phyloP scores from a whole-genome alignment of 2,797 vertebrate species.

The Neostethus bicornis region DNA sequence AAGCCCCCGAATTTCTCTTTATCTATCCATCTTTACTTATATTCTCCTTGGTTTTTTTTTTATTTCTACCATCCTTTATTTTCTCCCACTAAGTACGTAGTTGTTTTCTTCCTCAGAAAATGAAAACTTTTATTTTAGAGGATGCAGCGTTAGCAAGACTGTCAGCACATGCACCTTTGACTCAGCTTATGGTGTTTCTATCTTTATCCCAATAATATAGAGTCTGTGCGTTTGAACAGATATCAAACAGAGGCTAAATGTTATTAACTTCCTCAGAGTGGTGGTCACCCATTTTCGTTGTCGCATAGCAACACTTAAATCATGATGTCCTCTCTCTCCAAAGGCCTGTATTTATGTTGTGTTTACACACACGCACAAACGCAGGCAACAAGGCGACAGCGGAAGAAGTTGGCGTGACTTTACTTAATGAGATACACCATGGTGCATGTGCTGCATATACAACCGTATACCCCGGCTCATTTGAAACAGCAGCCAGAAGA shows the following conservation, averaged over 20 bases:
- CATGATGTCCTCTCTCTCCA: constrained; percentile 24
- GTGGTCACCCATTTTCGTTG: constrained; percentile 37
- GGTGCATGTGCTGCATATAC: constrained; percentile 33
- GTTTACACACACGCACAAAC: constrained; percentile 12
- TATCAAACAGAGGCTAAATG: constrained; percentile 35
- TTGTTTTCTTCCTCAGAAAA: constrained; percentile 24
- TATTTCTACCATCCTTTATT: constrained; percentile 34
- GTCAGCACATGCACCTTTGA: constrained; percentile 9
- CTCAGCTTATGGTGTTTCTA: constrained; percentile 14
- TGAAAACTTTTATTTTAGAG: constrained; percentile 16
- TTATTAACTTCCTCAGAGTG: constrained; percentile 28
- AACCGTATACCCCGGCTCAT: constrained; percentile 45
- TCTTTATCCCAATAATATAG: constrained; percentile 16
- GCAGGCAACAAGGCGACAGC: constrained; percentile 43
- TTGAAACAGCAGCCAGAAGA: constrained; percentile 54
- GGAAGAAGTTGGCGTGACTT: constrained; percentile 60
- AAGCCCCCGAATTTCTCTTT: constrained; percentile 48
- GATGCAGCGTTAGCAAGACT: constrained; percentile 10
- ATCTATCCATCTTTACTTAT: constrained; percentile 54
- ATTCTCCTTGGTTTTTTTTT: constrained; percentile 58
- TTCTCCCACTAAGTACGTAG: constrained; percentile 60
- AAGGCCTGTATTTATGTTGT: constrained; percentile 17
- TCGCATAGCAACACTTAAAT: constrained; percentile 57
- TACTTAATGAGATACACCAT: constrained; percentile 63
- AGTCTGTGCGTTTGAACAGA: constrained; percentile 26